phyloP scores from a whole-genome alignment of 2,797 vertebrate species.

The Spinibarbus caldwelli region DNA sequence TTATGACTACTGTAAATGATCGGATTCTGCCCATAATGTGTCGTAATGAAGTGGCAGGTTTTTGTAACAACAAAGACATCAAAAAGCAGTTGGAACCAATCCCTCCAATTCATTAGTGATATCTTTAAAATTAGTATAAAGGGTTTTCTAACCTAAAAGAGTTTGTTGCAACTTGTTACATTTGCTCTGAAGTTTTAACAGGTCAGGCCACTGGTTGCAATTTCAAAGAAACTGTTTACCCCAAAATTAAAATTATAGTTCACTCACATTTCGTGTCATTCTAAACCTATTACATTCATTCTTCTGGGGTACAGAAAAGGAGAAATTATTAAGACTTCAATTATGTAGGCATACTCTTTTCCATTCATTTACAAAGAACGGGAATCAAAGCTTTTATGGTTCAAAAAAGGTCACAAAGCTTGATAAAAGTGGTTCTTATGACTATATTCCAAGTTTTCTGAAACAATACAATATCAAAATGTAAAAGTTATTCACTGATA shows the following conservation, averaged over 20 bases:
- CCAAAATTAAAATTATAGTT: background rate
- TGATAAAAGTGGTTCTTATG: background rate
- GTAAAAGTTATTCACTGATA: background rate
- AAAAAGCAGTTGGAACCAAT: background rate
- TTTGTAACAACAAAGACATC: background rate
- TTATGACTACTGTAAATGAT: constrained; percentile 25
- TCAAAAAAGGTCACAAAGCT: background rate
- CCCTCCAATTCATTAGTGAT: background rate
- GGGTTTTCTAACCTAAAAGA: background rate
- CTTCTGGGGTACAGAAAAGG: background rate
- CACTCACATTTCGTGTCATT: background rate
- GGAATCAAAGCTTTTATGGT: background rate
- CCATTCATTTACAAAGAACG: background rate
- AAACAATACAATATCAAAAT: background rate
- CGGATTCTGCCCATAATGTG: background rate
- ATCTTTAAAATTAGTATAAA: background rate
- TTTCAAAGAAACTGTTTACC: background rate
- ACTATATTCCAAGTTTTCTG: background rate
- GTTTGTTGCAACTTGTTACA: background rate
- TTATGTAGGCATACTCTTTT: background rate
- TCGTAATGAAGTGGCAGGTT: background rate
- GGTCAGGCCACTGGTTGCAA: background rate
- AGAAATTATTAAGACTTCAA: background rate
- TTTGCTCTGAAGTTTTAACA: background rate
- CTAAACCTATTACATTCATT: background rate